Evolutionary conservation across 92 coral and sea anemone genomes (phyloP), one percentile per base, ranked within the genome.

Genomic region (Palythoa heliodiscus): DNA sequence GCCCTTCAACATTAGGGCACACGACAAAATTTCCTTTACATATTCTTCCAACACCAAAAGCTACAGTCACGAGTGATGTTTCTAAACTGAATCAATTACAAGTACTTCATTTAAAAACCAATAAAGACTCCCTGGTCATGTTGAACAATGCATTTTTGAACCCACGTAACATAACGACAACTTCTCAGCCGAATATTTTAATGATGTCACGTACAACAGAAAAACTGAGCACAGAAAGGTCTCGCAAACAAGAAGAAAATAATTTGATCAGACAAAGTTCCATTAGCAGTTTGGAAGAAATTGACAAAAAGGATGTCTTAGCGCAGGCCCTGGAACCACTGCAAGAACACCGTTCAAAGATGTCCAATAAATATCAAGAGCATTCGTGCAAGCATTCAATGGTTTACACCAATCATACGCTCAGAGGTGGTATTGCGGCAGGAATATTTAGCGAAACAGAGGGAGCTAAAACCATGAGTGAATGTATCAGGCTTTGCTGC

Each of bases 401-500:
- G 12, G 70, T 91, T 3, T 89, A 83, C 69, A 68, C 60, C 24
- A 89, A 90, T 47, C 89, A 93, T 15, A 94, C 98, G 15, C 55
- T 94, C 48, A 87, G 89, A 23, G 98, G 98, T 64, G 98, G 98
- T 25, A 76, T 92, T 50, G 70, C 85, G 55, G 88, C 98, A 0
- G 98, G 98, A 23, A 23, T 66, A 10, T 90, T 94, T 73, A 90
- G 63, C 52, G 88, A 94, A 17, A 43, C 83, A 11, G 95, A 89
- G 8, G 37, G 25, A 72, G 95, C 88, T 13, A 48, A 67, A 11
- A 86, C 64, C 38, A 94, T 92, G 54, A 40, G 58, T 76, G 93
- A 94, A 37, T 94, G 98, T 83, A 74, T 92, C 58, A 87, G 83
- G 48, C 87, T 88, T 43, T 94, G 98, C 35, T 96, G 99, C 54